Percentiles rank a stretch among this genome's conserved stretches.
phyloP scores from a whole-genome alignment of 2,113 vertebrate species.

The Gopherus evgoodei region DNA sequence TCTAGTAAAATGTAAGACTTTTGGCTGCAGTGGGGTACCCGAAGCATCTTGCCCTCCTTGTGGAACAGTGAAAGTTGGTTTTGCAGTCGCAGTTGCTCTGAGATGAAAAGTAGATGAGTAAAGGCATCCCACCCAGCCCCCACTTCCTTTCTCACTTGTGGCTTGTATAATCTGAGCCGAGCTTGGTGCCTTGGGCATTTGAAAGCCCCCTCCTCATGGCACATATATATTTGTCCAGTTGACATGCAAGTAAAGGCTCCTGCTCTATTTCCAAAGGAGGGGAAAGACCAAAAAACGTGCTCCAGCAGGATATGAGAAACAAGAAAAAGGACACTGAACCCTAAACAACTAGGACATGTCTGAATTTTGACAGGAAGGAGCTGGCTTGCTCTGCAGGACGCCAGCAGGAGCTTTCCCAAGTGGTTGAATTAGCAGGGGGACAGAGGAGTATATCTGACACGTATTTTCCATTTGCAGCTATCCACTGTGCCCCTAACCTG shows the following conservation, averaged over 20 bases:
- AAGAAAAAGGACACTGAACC: neutral
- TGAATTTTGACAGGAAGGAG: neutral
- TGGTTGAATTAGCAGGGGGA: constrained; percentile 12
- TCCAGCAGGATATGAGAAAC: neutral
- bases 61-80: fast-evolving
- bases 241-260: neutral
- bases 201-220: fast-evolving
- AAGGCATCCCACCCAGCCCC: neutral
- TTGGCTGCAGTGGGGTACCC: neutral
- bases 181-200: neutral
- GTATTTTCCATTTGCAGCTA: constrained; percentile 70
- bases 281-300: neutral
- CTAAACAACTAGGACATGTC: fast-evolving
- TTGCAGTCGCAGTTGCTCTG: neutral
- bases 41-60: neutral
- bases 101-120: neutral
- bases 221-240: neutral
- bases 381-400: neutral
- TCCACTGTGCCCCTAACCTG: constrained; percentile 68
- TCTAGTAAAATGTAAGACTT: neutral
- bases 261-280: neutral
- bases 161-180: neutral
- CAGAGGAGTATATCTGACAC: constrained; percentile 58
- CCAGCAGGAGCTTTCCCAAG: constrained; percentile 19
- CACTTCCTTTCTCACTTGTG: neutral